Conservation (phyloP, 2,797 vertebrate genomes). For the Semotilus atromaculatus region DNA sequence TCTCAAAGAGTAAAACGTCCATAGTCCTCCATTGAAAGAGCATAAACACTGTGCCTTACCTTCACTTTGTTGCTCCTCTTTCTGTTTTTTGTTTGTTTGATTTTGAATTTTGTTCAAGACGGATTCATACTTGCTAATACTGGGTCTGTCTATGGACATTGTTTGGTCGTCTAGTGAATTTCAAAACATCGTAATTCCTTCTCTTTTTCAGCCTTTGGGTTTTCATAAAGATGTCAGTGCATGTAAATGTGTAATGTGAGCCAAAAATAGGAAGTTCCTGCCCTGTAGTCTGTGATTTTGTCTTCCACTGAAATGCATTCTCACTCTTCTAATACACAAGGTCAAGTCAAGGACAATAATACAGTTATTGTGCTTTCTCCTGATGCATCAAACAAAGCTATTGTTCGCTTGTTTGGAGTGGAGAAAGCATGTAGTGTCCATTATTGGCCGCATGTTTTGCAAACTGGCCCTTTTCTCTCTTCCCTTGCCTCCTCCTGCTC, state of each 20-base stretch:
- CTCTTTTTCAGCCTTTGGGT: neutral
- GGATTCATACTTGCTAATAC: neutral
- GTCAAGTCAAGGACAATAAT: slow-evolving; percentile 33
- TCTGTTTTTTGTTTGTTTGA: neutral
- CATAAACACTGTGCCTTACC: slow-evolving; percentile 1
- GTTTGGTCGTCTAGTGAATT: neutral
- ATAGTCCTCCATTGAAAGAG: neutral
- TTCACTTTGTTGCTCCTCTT: neutral
- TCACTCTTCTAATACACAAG: slow-evolving; percentile 23
- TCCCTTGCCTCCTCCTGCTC: slow-evolving; percentile 9
- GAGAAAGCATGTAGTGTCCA: slow-evolving; percentile 42
- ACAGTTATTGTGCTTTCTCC: slow-evolving; percentile 41
- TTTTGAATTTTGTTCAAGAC: neutral
- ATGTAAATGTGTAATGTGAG: neutral
- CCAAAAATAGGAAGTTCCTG: neutral
- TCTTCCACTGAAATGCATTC: slow-evolving; percentile 35
- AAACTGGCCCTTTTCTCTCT: slow-evolving; percentile 12
- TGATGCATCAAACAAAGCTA: slow-evolving; percentile 46
- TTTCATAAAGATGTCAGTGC: slow-evolving; percentile 12
- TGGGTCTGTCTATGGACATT: neutral
- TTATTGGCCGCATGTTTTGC: slow-evolving; percentile 6
- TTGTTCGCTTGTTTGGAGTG: slow-evolving; percentile 41
- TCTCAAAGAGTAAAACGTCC: neutral
- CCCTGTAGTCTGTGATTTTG: neutral
- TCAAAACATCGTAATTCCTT: neutral